Evolutionary conservation across 2,888 invertebrate species (phyloP), one percentile per base, ranked within the genome.

Genomic region (Diarsia mendica): DNA sequence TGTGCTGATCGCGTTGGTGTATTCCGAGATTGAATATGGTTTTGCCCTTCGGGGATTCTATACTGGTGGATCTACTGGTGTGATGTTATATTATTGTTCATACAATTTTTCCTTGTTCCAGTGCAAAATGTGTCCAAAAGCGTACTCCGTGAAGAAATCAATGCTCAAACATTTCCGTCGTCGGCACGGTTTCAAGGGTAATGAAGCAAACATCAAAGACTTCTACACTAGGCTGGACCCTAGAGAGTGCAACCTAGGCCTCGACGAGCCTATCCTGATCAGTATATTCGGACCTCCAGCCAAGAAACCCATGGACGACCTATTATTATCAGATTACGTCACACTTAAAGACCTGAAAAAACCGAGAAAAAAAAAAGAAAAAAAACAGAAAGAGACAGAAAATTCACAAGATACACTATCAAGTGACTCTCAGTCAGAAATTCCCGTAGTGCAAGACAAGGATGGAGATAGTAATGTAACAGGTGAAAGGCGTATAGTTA

Each of bases 61-160:
- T 39, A 39, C 39, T 6, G n/a, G n/a, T n/a, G n/a, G n/a, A n/a
- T n/a, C n/a, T n/a, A n/a, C 4, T 28, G 39, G 39, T 8, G 39
- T 39, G 39, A 39, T 39, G 39, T 39, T 39, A 39, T 39, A 8
- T 39, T 39, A 39, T 48, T 72, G 2, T 73, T 46, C 4, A 28
- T n/a, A 44, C 23, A 8, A 44, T 9, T 23, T 53, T 51, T 33
- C 9, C 2, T 80, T 81, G 72, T 83, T 94, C 48, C 93, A 97
- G 96, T 97, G 97, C 89, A 95, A 95, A 84, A 89, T 94, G 72
- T 97, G 97, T 83, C 92, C 95, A 4, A 97, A 97, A 87, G 92
- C 94, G 0, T 97, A 95, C 83, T 94, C 96, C 28, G 94, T 94
- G 11, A 95, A 95, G 77, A 93, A 95, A 55, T 94, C 96, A 1